phyloP scores from a whole-genome alignment of 2,113 vertebrate genomes.

The Lophochroa leadbeateri region DNA sequence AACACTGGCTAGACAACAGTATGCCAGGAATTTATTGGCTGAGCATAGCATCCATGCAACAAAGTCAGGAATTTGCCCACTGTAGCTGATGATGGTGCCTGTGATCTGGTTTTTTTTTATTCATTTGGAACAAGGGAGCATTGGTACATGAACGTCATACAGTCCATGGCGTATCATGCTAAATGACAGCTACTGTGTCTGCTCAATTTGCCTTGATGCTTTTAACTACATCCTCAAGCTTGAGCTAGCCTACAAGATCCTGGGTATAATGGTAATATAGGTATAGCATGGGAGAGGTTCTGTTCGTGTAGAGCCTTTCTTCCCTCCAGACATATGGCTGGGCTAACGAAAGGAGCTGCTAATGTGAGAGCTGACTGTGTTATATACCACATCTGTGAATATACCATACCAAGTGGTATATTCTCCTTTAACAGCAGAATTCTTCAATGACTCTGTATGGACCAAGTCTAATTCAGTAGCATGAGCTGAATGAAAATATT shows the following conservation, averaged over 20 bases:
- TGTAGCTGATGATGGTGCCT: not conserved
- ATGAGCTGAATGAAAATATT: not conserved
- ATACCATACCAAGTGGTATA: not conserved
- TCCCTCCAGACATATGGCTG: not conserved
- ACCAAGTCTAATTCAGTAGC: not conserved
- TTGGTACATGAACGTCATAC: not conserved
- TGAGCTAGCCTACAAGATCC: not conserved
- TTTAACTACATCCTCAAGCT: not conserved
- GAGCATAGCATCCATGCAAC: not conserved
- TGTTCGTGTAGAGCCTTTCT: not conserved
- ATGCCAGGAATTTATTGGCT: not conserved
- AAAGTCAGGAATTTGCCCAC: not conserved
- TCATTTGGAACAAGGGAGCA: not conserved
- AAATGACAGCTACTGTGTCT: not conserved
- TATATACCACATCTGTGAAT: not conserved
- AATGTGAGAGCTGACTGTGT: not conserved
- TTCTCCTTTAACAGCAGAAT: not conserved
- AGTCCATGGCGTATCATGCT: accelerated
- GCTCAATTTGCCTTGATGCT: not conserved
- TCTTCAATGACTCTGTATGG: not conserved
- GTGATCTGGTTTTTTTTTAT: not conserved
- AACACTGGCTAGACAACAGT: not conserved
- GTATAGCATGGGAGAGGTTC: not conserved
- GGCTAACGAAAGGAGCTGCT: not conserved
- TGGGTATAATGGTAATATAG: not conserved